phyloP scores from a whole-genome alignment of 1,140 invertebrate species.

The Babylonia areolata region DNA sequence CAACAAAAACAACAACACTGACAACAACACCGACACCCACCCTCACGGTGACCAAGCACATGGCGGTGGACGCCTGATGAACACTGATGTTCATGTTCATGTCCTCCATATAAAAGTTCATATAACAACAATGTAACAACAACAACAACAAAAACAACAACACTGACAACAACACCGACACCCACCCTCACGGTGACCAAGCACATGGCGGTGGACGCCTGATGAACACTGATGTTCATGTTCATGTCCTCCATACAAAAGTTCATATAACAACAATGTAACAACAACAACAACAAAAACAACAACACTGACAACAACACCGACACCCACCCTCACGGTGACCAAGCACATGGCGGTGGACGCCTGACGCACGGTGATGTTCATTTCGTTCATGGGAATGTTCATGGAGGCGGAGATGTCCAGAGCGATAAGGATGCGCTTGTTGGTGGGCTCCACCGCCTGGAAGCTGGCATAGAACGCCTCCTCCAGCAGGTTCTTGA shows the following conservation, averaged over 20 bases:
- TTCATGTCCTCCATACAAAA: too few relatives aligned
- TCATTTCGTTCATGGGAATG: constrained; percentile 51
- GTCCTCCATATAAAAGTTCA: too few relatives aligned
- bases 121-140: too few relatives aligned
- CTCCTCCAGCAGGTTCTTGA: constrained; percentile 69
- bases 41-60: constrained; percentile 60
- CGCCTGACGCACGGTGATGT: constrained; percentile 53
- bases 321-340: constrained; percentile 45
- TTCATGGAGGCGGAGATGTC: constrained; percentile 79
- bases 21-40: too few relatives aligned
- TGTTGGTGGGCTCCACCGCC: constrained; percentile 77
- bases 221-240: constrained; percentile 47
- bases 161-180: too few relatives aligned
- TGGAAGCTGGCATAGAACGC: constrained; percentile 75
- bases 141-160: too few relatives aligned
- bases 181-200: constrained; percentile 55
- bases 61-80: constrained; percentile 54
- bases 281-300: too few relatives aligned
- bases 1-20: too few relatives aligned
- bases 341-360: constrained; percentile 63
- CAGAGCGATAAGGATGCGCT: constrained; percentile 80
- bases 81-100: constrained; percentile 52
- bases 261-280: too few relatives aligned
- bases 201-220: constrained; percentile 61
- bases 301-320: too few relatives aligned